Percentiles rank a stretch among this genome's conserved stretches.
Evolutionary conservation across 92 coral and sea anemone species (phyloP).

Genomic region (Porites evermanni): DNA sequence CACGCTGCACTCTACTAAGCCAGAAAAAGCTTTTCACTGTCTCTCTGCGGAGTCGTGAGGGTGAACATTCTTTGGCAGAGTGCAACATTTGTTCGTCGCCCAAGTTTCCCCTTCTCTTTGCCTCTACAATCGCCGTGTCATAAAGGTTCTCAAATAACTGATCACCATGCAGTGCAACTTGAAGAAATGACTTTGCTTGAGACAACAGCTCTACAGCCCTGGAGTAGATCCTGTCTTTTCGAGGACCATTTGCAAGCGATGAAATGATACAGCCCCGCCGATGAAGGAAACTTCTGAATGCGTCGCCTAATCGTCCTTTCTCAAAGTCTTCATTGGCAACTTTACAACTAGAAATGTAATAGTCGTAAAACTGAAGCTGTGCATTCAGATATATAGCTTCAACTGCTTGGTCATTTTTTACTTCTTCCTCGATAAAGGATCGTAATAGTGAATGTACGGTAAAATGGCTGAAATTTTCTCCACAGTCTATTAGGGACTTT

Average conservation of each 20-base stretch:
- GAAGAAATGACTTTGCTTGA: neutral
- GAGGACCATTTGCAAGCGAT: neutral
- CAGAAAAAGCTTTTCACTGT: constrained; percentile 1
- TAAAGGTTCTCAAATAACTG: neutral
- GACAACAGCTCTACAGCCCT: neutral
- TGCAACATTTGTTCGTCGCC: neutral
- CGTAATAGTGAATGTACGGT: neutral
- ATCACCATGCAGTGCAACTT: neutral
- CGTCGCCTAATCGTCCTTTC: neutral
- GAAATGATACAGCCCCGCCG: neutral
- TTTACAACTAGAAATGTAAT: neutral
- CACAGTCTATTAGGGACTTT: neutral
- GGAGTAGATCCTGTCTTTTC: neutral
- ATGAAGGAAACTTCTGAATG: neutral
- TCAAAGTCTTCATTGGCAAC: neutral
- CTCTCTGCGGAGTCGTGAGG: neutral
- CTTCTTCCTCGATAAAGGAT: constrained; percentile 4
- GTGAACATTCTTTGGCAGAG: neutral
- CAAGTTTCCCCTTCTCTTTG: neutral
- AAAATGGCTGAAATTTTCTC: neutral
- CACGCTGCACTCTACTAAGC: neutral
- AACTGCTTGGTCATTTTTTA: neutral
- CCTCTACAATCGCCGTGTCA: neutral
- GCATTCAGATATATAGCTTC: neutral
- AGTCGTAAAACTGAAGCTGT: neutral